Evolutionary conservation across 2,888 invertebrate species (phyloP).

Genomic region (Glyphotaelius pellucidus): DNA sequence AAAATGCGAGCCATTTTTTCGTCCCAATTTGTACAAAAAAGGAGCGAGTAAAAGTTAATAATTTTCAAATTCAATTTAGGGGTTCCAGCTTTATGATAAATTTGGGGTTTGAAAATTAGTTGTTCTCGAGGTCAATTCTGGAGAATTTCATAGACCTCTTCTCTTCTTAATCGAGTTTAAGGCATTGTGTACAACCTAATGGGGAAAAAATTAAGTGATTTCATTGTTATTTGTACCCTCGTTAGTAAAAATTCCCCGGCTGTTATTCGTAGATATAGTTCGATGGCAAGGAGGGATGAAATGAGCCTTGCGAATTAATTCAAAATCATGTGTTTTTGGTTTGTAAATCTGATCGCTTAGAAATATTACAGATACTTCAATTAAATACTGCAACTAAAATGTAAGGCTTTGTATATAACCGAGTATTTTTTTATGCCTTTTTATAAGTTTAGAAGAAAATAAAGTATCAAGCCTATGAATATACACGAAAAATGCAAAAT

Average conservation of each 20-base stretch:
- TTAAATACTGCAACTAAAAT: no score
- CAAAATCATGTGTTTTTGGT: no score
- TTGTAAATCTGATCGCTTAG: no score
- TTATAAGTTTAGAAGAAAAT: no score
- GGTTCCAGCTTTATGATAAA: background rate
- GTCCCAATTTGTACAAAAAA: background rate
- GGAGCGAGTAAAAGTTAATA: background rate
- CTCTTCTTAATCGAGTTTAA: background rate
- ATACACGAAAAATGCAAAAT: no score
- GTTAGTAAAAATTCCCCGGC: background rate
- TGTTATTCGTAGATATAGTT: no score
- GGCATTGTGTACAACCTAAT: background rate
- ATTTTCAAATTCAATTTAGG: background rate
- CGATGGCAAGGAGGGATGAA: no score
- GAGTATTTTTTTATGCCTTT: no score
- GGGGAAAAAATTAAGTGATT: background rate
- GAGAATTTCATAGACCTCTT: background rate
- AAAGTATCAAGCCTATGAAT: no score
- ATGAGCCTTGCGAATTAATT: no score
- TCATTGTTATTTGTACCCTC: background rate
- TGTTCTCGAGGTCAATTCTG: background rate
- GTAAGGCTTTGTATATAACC: no score
- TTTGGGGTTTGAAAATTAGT: background rate
- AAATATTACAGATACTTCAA: no score
- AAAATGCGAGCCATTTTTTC: background rate